Percentiles rank a stretch among this genome's conserved stretches.
Conservation (phyloP, 2,797 vertebrate species). For the Tragopan temminckii region DNA sequence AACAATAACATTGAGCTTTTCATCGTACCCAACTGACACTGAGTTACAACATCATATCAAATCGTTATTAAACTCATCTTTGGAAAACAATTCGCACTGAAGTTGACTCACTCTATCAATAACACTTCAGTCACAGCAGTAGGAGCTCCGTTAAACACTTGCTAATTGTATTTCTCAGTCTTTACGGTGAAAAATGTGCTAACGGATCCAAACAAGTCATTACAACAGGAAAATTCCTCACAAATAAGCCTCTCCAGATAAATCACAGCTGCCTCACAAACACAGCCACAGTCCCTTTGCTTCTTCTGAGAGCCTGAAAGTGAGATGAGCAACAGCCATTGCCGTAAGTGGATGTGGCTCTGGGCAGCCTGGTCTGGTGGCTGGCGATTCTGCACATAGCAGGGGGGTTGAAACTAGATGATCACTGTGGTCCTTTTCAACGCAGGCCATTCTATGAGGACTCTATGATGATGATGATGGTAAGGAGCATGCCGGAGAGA, state of each 20-base stretch:
- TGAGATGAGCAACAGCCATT: neutral
- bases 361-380: too few relatives aligned
- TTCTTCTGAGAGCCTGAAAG: neutral
- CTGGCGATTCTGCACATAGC: too few relatives aligned
- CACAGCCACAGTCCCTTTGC: neutral
- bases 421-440: too few relatives aligned
- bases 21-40: slow-evolving; percentile 13
- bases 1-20: slow-evolving; percentile 1
- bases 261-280: neutral
- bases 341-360: neutral
- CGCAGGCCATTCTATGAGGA: too few relatives aligned
- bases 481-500: neutral
- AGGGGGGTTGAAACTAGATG: too few relatives aligned
- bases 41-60: slow-evolving; percentile 13
- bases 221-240: neutral
- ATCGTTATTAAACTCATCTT: slow-evolving; percentile 31
- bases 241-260: neutral
- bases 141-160: slow-evolving; percentile 33
- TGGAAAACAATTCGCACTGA: slow-evolving; percentile 5
- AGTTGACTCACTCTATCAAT: slow-evolving; percentile 9
- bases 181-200: neutral
- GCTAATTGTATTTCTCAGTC: slow-evolving; percentile 38
- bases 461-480: neutral
- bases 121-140: slow-evolving; percentile 11
- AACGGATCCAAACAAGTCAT: neutral